Percentiles rank a stretch among this genome's conserved stretches.
Conservation (phyloP, 2,113 vertebrate species). For the Morone saxatilis region DNA sequence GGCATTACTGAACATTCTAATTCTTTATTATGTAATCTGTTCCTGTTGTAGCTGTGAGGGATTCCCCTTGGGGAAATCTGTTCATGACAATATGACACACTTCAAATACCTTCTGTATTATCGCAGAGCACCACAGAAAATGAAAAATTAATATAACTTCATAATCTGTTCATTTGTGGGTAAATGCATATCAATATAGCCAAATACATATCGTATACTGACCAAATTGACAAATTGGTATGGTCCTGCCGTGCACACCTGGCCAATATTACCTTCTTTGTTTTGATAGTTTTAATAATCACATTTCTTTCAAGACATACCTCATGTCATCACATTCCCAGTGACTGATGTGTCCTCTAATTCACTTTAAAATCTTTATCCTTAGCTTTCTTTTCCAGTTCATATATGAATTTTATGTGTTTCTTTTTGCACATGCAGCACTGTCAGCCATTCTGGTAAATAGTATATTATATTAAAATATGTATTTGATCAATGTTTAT, state of each 20-base stretch:
- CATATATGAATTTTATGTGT: neutral
- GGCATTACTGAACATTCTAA: constrained; percentile 37
- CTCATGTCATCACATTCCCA: neutral
- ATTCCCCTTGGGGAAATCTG: constrained; percentile 22
- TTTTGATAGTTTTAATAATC: neutral
- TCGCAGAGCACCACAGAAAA: constrained; percentile 6
- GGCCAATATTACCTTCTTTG: neutral
- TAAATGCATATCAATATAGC: neutral
- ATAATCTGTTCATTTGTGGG: neutral
- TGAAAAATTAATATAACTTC: neutral
- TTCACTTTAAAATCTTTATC: neutral
- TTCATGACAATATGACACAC: constrained; percentile 5
- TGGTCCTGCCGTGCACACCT: neutral
- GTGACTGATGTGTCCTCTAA: neutral
- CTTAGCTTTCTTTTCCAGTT: neutral
- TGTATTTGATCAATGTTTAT: constrained; percentile 29
- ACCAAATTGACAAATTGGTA: neutral
- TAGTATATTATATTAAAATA: constrained; percentile 19
- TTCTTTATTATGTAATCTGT: constrained; percentile 50
- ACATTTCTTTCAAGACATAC: neutral
- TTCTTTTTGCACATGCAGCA: constrained; percentile 3
- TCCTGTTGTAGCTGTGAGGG: constrained; percentile 15
- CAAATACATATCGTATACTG: neutral
- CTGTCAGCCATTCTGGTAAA: neutral
- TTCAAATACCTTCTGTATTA: neutral